phyloP scores from a whole-genome alignment of 2,113 vertebrate genomes.

The Grantiella picta region DNA sequence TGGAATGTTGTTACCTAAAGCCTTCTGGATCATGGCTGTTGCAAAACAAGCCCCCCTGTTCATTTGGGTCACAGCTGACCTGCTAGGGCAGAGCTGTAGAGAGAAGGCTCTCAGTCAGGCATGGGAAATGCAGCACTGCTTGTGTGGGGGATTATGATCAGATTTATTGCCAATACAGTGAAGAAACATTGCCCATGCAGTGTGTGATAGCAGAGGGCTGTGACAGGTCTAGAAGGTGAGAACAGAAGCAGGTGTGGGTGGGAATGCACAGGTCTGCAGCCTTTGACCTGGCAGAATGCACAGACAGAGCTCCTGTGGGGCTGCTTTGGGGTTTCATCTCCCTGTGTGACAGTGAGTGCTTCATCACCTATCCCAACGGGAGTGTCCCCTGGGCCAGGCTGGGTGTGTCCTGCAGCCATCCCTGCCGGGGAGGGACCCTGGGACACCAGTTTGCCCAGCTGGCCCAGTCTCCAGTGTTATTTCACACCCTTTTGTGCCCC shows the following conservation, averaged over 20 bases:
- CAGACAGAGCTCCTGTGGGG: not conserved
- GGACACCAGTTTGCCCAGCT: not conserved
- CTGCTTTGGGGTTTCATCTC: not conserved
- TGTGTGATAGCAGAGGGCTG: not conserved
- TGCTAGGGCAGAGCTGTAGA: not conserved
- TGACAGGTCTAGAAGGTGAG: not conserved
- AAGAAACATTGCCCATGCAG: not conserved
- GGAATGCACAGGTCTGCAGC: not conserved
- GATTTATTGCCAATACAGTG: not conserved
- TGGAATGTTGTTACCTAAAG: not conserved
- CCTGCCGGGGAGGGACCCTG: not conserved
- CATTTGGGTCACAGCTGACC: not conserved
- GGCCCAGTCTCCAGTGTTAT: not conserved
- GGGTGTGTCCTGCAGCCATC: not conserved
- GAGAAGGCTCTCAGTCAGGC: not conserved
- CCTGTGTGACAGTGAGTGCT: not conserved
- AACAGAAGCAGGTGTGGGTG: not conserved
- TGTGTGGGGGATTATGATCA: not conserved
- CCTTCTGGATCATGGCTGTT: not conserved
- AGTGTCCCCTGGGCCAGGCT: too few species aligned
- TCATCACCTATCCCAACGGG: not conserved
- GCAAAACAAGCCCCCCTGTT: not conserved
- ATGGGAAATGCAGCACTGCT: accelerated
- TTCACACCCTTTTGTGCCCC: not conserved
- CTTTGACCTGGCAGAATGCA: not conserved